Conservation (phyloP, 2,797 vertebrate species). For the Naso thynnoides region DNA sequence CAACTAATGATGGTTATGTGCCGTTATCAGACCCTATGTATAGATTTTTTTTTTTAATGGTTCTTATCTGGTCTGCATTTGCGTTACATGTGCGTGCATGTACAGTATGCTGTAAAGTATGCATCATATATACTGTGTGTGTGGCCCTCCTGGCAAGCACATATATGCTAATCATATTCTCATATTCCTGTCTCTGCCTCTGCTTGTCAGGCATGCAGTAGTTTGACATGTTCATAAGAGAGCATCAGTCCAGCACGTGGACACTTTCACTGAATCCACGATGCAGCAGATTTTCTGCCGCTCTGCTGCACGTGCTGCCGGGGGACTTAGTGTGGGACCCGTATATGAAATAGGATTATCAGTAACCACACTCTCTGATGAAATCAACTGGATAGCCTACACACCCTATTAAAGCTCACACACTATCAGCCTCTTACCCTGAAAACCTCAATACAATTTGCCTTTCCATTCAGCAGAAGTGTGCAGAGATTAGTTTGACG, state of each 20-base stretch:
- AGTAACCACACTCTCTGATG: conserved; percentile 68
- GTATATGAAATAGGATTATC: conserved; percentile 79
- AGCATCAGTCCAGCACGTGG: conserved; percentile 60
- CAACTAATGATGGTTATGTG: background rate
- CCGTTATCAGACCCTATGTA: background rate
- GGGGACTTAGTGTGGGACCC: conserved; percentile 57
- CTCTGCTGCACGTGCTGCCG: conserved; percentile 59
- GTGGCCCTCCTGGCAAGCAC: conserved; percentile 33
- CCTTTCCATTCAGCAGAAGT: conserved; percentile 6
- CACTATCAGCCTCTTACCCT: conserved; percentile 56
- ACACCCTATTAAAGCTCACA: conserved; percentile 70
- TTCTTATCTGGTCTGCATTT: conserved; percentile 23
- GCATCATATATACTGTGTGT: conserved; percentile 4
- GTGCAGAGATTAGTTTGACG: conserved; percentile 26
- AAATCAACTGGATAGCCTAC: conserved; percentile 74
- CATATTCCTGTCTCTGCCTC: conserved; percentile 12
- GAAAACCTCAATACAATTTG: conserved; percentile 38
- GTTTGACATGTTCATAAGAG: conserved; percentile 38
- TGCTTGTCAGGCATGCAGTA: conserved; percentile 8
- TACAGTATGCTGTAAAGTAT: too few relatives aligned
- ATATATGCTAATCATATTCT: conserved; percentile 30
- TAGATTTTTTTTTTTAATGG: conserved; percentile 12
- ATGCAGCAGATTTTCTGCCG: conserved; percentile 53
- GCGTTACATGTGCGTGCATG: conserved; percentile 6
- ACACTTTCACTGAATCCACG: conserved; percentile 36